Evolutionary conservation across 30 jellyfish, hydroid and myxozoan genomes (phyloP).

Genomic region (Turritopsis dohrnii): DNA sequence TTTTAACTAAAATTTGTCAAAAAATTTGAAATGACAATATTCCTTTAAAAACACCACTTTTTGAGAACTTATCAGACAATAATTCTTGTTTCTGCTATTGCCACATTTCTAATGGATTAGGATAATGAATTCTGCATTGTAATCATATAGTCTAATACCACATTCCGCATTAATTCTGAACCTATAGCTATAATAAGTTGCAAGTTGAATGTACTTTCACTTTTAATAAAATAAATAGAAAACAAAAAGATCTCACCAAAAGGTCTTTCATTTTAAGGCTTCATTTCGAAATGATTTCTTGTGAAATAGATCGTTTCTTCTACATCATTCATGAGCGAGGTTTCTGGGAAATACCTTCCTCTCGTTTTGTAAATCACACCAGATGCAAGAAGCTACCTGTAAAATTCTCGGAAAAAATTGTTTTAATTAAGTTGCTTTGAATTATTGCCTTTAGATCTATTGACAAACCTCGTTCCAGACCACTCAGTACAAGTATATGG

Average conservation of each 20-base stretch:
- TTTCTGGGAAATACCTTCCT: neutral
- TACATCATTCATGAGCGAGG: no score
- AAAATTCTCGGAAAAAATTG: neutral
- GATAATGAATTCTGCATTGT: no score
- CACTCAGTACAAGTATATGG: neutral
- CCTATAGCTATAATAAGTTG: no score
- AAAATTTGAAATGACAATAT: no score
- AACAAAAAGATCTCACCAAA: neutral
- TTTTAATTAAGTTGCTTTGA: neutral
- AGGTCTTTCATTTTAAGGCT: neutral
- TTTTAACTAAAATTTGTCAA: no score
- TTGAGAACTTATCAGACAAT: no score
- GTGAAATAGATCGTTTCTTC: neutral
- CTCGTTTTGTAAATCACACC: neutral
- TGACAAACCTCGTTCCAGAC: neutral
- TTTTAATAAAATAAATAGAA: no score
- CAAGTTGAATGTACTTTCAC: neutral
- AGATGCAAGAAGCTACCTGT: neutral
- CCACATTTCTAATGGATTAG: no score
- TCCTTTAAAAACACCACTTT: no score
- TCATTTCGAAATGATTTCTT: neutral
- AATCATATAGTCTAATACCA: no score
- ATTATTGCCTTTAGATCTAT: neutral
- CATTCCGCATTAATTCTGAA: no score
- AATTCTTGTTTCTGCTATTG: no score